Evolutionary conservation across 2,113 vertebrate species (phyloP).

Genomic region (Dicrurus megarhynchus): DNA sequence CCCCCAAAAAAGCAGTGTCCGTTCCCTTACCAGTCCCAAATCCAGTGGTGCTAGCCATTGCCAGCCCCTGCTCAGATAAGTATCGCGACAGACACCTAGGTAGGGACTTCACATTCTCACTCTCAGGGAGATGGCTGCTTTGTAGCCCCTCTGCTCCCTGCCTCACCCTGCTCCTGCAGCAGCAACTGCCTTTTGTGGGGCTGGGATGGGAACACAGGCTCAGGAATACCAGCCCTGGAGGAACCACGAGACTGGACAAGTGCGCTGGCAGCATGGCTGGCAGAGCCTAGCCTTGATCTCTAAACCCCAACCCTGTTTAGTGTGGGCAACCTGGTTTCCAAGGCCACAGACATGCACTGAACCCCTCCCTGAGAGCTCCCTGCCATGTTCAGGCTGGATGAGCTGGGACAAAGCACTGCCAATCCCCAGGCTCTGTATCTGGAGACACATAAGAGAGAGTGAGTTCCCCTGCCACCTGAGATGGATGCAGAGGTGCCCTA

Average conservation of each 20-base stretch:
- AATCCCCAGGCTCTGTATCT: fast-evolving
- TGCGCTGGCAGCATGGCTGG: neutral
- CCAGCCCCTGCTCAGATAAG: neutral
- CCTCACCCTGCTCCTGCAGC: neutral
- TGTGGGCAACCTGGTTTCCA: fast-evolving
- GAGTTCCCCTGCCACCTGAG: neutral
- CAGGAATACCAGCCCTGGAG: neutral
- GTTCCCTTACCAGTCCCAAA: neutral
- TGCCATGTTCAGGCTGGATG: neutral
- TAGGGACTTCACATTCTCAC: fast-evolving
- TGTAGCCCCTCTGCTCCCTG: neutral
- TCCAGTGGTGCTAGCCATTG: neutral
- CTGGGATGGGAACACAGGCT: neutral
- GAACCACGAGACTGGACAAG: neutral
- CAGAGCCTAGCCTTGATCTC: neutral
- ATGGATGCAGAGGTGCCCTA: neutral
- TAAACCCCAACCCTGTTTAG: fast-evolving
- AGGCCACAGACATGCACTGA: neutral
- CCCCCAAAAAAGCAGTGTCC: neutral
- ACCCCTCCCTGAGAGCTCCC: no score
- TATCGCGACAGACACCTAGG: neutral
- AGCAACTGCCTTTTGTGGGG: neutral
- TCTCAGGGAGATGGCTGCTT: neutral
- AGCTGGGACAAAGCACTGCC: neutral
- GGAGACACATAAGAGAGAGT: neutral